Evolutionary conservation across 2,888 invertebrate genomes (phyloP).

Genomic region (Trissonchulus latispiculum): DNA sequence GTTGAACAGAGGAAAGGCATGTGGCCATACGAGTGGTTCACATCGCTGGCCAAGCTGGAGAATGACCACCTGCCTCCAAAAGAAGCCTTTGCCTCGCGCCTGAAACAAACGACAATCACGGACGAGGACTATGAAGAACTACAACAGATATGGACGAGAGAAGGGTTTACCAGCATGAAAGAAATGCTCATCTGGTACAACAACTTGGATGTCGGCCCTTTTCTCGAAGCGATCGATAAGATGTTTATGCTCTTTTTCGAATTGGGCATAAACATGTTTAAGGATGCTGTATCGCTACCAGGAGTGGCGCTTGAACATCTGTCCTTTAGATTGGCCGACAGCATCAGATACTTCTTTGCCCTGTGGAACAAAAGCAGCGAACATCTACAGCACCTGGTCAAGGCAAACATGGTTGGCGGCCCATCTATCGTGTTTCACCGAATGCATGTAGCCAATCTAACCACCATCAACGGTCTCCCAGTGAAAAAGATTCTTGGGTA

Average conservation of each 20-base stretch:
- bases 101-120: background rate
- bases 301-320: conserved; percentile 19
- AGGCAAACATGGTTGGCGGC: background rate
- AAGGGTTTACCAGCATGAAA: background rate
- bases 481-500: conserved; percentile 1
- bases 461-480: background rate
- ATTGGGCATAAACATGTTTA: conserved; percentile 4
- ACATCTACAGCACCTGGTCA: no score
- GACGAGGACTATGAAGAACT: background rate
- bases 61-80: background rate
- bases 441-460: background rate
- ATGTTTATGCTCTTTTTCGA: conserved; percentile 16
- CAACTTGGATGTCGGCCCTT: conserved; percentile 21
- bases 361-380: background rate
- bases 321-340: conserved; percentile 25
- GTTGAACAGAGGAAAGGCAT: background rate
- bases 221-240: conserved; percentile 27
- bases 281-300: conserved; percentile 23
- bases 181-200: conserved; percentile 25
- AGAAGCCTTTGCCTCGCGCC: background rate
- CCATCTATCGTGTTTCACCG: conserved; percentile 1
- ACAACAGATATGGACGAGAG: background rate
- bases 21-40: conserved; percentile 4
- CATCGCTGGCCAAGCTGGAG: background rate
- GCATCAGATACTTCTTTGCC: background rate